phyloP scores from a whole-genome alignment of 2,888 invertebrate species.

The Harpagoxenus sublaevis region DNA sequence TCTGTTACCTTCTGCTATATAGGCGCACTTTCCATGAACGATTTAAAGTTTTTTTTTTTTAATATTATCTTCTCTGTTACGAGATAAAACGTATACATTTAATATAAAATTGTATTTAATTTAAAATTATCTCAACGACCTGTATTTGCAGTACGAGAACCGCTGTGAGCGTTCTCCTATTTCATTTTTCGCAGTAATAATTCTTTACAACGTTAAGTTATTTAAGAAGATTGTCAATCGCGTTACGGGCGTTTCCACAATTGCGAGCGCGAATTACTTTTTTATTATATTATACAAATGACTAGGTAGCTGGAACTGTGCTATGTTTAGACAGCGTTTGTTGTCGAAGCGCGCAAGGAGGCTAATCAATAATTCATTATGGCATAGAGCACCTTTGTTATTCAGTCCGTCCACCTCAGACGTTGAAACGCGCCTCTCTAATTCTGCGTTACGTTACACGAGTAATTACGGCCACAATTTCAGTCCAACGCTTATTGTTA shows the following conservation, averaged over 20 bases:
- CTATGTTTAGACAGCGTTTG: slow-evolving; percentile 17
- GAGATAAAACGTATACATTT: neutral
- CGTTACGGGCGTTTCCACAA: neutral
- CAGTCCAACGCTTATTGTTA: slow-evolving; percentile 23
- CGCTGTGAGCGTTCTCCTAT: slow-evolving; percentile 31
- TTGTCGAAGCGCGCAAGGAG: slow-evolving; percentile 37
- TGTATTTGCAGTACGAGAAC: neutral
- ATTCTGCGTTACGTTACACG: slow-evolving; percentile 26
- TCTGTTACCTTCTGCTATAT: too few relatives aligned
- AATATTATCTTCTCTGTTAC: neutral
- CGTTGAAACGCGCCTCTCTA: slow-evolving; percentile 17
- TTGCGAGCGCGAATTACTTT: neutral
- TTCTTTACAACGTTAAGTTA: neutral
- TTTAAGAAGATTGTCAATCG: neutral
- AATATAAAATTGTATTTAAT: neutral
- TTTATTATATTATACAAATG: neutral
- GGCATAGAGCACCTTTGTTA: neutral
- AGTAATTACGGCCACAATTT: slow-evolving; percentile 49
- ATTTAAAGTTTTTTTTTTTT: neutral
- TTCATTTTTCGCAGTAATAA: slow-evolving; percentile 41
- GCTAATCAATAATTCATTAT: slow-evolving; percentile 51
- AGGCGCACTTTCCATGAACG: neutral
- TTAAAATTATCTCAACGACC: neutral
- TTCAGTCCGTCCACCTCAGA: neutral
- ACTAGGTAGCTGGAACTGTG: neutral